Evolutionary conservation across 2,113 vertebrate species (phyloP), one percentile per base, ranked within the genome.

Genomic region (Bostrychus sinensis): DNA sequence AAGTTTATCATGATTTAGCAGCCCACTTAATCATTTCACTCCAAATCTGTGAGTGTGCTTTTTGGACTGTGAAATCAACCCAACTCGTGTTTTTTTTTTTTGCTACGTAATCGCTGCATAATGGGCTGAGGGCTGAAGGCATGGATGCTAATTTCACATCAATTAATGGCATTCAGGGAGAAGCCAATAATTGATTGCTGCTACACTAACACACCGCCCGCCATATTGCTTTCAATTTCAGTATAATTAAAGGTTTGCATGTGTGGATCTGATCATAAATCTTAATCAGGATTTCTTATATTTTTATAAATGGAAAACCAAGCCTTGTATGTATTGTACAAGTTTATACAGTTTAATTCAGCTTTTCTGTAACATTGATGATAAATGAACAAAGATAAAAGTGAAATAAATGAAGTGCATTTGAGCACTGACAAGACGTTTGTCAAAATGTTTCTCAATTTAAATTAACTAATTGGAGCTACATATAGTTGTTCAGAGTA

Each of bases 151-250:
- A 86, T 86, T 86, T 85, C 77, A 82, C 80, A 85, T 91, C 74
- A 89, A 85, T 90, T 87, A 90, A 83, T 83, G 74, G 50, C 62
- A 79, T 84, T 88, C 78, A 76, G 73, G 75, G 81, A 80, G 66
- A 88, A 77, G 46, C 62, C 69, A 71, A 66, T 80, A 83, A 82
- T 78, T 83, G 75, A 91, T 88, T 82, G 78, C 69, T 76, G 69
- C 83, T 76, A 66, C 70, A 67, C 59, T 56, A 72, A 73, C 70
- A 70, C 63, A 71, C 65, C 22, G 46, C 59, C 63, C 7, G 79
- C 72, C 77, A 75, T 74, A 72, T 74, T 73, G 77, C 83, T 88
- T 86, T 85, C 66, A 81, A 75, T 85, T 77, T 78, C 66, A 66
- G 53, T 36, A 39, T 62, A 85, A 87, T 84, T n/a, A n/a, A n/a